Evolutionary conservation across 2,797 vertebrate genomes (phyloP), one percentile per base, ranked within the genome.

Genomic region (Menidia menidia): DNA sequence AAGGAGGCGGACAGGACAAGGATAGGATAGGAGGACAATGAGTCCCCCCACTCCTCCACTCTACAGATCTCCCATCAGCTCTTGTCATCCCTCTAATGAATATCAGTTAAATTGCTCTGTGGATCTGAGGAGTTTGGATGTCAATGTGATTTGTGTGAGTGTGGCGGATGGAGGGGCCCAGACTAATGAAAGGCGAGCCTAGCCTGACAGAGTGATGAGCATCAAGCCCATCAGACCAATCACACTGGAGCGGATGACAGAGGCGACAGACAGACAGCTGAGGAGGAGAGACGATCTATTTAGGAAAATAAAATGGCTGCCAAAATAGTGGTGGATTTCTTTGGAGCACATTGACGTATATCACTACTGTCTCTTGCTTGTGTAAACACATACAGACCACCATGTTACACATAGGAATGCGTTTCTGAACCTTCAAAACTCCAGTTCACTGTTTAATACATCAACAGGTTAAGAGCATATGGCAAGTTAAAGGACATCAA

Each of bases 31-130:
- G 82, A 93, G 85, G 88, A 92, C 87, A 90, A 92, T 89, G 87
- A 91, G 89, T 89, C 88, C 85, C 89, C 84, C 87, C 81, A 82
- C 88, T 89, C 90, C 84, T 85, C 85, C 84, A 87, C 86, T 88
- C 82, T 85, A 89, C 91, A 89, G 89, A 92, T 91, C 92, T 91
- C 96, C 96, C 96, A 96, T 97, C 97, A 97, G 95, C 94, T 94
- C 97, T 96, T 98, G 97, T 97, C 97, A 98, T 96, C 94, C 94
- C 95, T 97, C 96, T 97, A 98, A 98, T 98, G 97, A 98, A 97
- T 98, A 98, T 98, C 97, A 97, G 97, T 97, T 98, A 98, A 98
- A 99, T 98, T 98, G 97, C 97, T 97, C 96, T 96, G 97, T 97
- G 96, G 97, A 97, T 98, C 94, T 96, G 96, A 97, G 95, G 96